phyloP scores from a whole-genome alignment of 2,113 vertebrate species.

The Laticauda colubrina region DNA sequence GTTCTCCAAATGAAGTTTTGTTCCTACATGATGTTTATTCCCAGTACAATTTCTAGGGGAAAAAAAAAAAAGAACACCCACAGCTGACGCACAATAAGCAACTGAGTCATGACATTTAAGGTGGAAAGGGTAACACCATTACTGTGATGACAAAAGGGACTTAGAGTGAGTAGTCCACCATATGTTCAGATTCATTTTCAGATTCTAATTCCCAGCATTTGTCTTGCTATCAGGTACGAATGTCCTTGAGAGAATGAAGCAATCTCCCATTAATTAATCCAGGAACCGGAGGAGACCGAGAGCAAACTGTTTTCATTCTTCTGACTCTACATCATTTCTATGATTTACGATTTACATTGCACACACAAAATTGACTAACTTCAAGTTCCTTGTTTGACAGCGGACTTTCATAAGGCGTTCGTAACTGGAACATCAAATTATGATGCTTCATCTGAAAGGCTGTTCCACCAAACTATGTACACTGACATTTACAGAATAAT shows the following conservation, averaged over 20 bases:
- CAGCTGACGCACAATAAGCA: not conserved
- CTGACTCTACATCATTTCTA: not conserved
- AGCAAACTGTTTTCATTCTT: not conserved
- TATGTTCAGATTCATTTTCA: not conserved
- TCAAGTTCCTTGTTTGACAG: not conserved
- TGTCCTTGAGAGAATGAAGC: constrained; percentile 1
- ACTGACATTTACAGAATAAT: not conserved
- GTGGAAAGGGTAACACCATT: not conserved
- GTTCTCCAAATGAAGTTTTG: not conserved
- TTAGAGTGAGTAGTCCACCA: not conserved
- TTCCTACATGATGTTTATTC: not conserved
- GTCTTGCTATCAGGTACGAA: not conserved
- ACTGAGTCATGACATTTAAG: not conserved
- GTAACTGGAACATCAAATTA: not conserved
- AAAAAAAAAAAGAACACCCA: not conserved
- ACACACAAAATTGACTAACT: not conserved
- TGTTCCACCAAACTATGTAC: not conserved
- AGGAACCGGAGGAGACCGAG: not conserved
- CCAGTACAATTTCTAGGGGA: not conserved
- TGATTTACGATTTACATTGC: not conserved
- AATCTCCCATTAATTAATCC: not conserved
- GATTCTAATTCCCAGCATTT: not conserved
- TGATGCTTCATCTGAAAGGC: not conserved
- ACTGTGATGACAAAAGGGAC: not conserved
- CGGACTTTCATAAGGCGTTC: not conserved